These are phyloP conservation scores for Magallana gigas DNA, from an alignment of 1,140 invertebrate genomes.

Conservation along the genomic window DNA sequence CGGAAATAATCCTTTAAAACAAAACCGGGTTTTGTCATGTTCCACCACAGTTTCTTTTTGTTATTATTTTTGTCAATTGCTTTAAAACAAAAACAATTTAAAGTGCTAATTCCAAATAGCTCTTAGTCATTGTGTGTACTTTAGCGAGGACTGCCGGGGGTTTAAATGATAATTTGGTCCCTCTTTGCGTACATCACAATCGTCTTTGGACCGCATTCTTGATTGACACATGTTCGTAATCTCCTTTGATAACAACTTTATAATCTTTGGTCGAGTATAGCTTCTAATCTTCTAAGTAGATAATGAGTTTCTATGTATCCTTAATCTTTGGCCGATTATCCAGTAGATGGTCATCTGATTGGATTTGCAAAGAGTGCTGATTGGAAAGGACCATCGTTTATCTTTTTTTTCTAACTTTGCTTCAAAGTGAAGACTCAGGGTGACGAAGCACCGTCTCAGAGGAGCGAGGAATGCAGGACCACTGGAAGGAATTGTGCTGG, in stretches of 20 bases:
- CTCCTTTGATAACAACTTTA: slow-evolving; percentile 34
- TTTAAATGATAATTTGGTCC: slow-evolving; percentile 16
- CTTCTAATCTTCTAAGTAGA: neutral
- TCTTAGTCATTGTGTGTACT: slow-evolving; percentile 19
- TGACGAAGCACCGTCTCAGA: slow-evolving; percentile 8
- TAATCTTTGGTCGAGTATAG: slow-evolving; percentile 28
- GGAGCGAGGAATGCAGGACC: slow-evolving; percentile 13
- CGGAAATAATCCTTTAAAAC: neutral
- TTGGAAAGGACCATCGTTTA: slow-evolving; percentile 14
- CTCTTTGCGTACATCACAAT: slow-evolving; percentile 10
- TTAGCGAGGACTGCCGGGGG: slow-evolving; percentile 8
- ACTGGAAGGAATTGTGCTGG: neutral
- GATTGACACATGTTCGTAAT: slow-evolving; percentile 26
- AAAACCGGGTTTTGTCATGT: neutral
- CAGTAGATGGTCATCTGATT: slow-evolving; percentile 20
- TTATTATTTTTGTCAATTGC: slow-evolving; percentile 4
- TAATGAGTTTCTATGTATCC: slow-evolving; percentile 31
- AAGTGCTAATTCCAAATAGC: slow-evolving; percentile 13
- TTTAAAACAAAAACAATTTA: slow-evolving; percentile 28
- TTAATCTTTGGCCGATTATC: slow-evolving; percentile 36
- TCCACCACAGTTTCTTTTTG: neutral
- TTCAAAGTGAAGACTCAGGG: slow-evolving; percentile 21
- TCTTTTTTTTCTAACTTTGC: slow-evolving; percentile 6
- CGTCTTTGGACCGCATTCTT: slow-evolving; percentile 27
- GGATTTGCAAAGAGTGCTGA: neutral